Evolutionary conservation across 2,888 invertebrate genomes (phyloP).

Genomic region (Lasiommata megera): DNA sequence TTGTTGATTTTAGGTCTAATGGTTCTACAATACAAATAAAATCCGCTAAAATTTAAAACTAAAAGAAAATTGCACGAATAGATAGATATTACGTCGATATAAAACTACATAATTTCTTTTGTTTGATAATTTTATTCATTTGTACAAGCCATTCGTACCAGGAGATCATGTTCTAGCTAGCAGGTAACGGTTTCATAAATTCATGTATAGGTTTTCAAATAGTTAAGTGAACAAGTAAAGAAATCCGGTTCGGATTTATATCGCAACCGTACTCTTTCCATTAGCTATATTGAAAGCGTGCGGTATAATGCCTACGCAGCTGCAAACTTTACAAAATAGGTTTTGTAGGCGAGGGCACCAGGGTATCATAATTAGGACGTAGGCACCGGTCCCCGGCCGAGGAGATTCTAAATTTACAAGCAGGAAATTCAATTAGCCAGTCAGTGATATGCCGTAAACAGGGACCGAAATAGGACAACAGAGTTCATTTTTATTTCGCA

Average conservation of each 20-base stretch:
- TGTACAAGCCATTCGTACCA: neutral
- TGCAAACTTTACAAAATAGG: neutral
- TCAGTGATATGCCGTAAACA: constrained; percentile 71
- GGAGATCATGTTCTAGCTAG: neutral
- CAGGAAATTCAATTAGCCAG: constrained; percentile 77
- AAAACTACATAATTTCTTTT: too few relatives aligned
- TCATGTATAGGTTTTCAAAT: too few relatives aligned
- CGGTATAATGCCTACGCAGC: too few relatives aligned
- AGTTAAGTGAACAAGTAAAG: too few relatives aligned
- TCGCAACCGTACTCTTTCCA: too few relatives aligned
- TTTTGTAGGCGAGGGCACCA: neutral
- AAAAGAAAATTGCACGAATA: too few relatives aligned
- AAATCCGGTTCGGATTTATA: too few relatives aligned
- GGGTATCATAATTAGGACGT: constrained; percentile 14
- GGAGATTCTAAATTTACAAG: constrained; percentile 58
- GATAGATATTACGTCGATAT: too few relatives aligned
- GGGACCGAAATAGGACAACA: constrained; percentile 71
- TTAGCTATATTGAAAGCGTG: neutral
- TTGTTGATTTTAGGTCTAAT: neutral
- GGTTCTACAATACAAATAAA: neutral
- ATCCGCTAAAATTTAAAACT: too few relatives aligned
- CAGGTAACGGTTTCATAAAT: neutral
- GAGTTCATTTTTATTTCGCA: constrained; percentile 65
- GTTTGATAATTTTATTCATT: too few relatives aligned
- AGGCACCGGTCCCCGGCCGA: constrained; percentile 25